Evolutionary conservation across 2,888 invertebrate genomes (phyloP).

Genomic region (Arenicola marina): DNA sequence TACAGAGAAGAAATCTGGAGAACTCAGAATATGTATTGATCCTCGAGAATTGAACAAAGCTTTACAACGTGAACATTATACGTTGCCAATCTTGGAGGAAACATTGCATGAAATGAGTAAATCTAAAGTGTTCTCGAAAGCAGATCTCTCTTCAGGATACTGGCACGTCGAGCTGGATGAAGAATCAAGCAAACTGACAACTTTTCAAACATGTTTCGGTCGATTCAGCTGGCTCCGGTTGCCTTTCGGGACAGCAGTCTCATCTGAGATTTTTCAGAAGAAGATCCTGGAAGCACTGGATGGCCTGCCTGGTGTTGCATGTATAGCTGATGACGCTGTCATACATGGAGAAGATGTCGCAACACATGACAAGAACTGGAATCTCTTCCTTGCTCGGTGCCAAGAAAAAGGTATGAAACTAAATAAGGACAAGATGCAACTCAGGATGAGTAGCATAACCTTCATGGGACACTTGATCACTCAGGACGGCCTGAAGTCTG

Average conservation of each 20-base stretch:
- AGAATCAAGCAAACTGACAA: conserved; percentile 28
- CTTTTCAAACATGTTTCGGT: conserved; percentile 27
- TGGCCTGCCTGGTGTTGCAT: conserved; percentile 27
- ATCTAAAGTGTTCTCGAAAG: conserved; percentile 28
- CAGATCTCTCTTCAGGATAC: conserved; percentile 28
- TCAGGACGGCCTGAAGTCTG: too few relatives aligned
- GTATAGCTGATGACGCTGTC: conserved; percentile 29
- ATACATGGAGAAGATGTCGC: conserved; percentile 21
- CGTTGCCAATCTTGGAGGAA: conserved; percentile 33
- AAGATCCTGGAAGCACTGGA: conserved; percentile 23
- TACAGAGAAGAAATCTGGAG: conserved; percentile 25
- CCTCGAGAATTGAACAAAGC: conserved; percentile 31
- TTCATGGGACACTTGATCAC: too few relatives aligned
- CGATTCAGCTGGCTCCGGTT: conserved; percentile 30
- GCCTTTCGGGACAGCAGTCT: conserved; percentile 28
- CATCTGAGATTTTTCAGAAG: conserved; percentile 31
- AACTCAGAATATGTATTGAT: conserved; percentile 32
- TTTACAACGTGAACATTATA: conserved; percentile 27
- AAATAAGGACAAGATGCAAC: too few relatives aligned
- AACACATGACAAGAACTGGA: conserved; percentile 24
- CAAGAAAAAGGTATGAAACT: too few relatives aligned
- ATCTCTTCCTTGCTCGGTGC: too few relatives aligned
- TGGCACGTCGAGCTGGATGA: conserved; percentile 30
- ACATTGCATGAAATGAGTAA: conserved; percentile 24
- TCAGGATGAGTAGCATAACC: too few relatives aligned